A percentile compares a stretch with the other conserved stretches of the same genome.
These are phyloP conservation scores for Polymixis lichenea DNA, from an alignment of 2,888 invertebrate genomes.

Conservation along the genomic window DNA sequence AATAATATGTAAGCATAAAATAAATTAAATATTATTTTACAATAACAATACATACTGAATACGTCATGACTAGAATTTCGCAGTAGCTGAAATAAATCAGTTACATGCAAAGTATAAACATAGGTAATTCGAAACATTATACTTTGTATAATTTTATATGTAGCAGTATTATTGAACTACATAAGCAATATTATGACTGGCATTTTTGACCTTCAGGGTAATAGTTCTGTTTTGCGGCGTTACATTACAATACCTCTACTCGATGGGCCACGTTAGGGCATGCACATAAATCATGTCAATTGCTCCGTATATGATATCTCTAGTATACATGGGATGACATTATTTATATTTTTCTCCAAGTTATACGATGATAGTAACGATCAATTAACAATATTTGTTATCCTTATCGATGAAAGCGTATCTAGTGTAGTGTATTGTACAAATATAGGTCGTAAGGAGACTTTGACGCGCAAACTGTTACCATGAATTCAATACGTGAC, in stretches of 20 bases:
- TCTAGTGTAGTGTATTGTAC: not conserved
- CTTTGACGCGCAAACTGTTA: not conserved
- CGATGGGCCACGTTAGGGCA: constrained; percentile 2
- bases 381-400: constrained; percentile 6
- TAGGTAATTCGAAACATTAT: constrained; percentile 15
- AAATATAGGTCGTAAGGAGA: not conserved
- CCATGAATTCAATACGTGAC: not conserved
- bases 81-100: constrained; percentile 32
- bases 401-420: constrained; percentile 5
- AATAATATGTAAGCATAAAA: constrained; percentile 21
- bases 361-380: not conserved
- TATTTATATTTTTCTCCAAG: not conserved
- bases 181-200: not conserved
- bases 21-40: constrained; percentile 40
- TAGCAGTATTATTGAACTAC: not conserved
- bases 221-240: not conserved
- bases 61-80: constrained; percentile 34
- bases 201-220: constrained; percentile 16
- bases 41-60: constrained; percentile 28
- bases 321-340: constrained; percentile 8
- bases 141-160: not conserved
- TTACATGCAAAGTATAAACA: constrained; percentile 27
- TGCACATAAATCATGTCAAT: not conserved
- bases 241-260: constrained; percentile 4
- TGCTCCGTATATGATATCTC: not conserved